phyloP scores from a whole-genome alignment of 1,140 invertebrate genomes.

The Sesamia nonagrioides region DNA sequence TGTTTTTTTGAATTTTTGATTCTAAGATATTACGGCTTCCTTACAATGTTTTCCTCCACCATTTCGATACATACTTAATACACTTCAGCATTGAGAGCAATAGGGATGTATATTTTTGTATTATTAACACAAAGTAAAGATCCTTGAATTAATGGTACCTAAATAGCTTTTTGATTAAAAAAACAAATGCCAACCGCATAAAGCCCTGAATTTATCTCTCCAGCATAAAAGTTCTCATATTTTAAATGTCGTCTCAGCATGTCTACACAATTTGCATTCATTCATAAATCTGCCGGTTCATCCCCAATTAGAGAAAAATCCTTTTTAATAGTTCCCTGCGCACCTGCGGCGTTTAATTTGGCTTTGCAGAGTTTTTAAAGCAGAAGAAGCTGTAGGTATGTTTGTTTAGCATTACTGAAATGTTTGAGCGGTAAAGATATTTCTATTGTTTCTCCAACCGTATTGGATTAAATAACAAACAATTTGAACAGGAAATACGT shows the following conservation, averaged over 20 bases:
- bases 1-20: too few relatives aligned
- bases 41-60: too few relatives aligned
- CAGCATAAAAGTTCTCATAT: constrained; percentile 4
- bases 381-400: neutral
- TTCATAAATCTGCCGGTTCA: constrained; percentile 29
- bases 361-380: neutral
- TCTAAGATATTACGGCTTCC: too few relatives aligned
- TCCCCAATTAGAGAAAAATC: constrained; percentile 31
- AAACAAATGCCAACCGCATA: neutral
- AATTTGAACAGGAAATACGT: too few relatives aligned
- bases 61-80: too few relatives aligned
- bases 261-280: constrained; percentile 26
- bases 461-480: too few relatives aligned
- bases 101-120: too few relatives aligned
- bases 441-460: neutral
- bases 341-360: constrained; percentile 28
- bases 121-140: too few relatives aligned
- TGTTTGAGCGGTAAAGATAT: neutral
- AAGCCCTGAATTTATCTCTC: neutral
- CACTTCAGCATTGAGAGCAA: too few relatives aligned
- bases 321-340: constrained; percentile 29
- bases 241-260: constrained; percentile 16
- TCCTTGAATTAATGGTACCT: too few relatives aligned
- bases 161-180: neutral
- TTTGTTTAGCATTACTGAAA: neutral